Evolutionary conservation across 2,888 invertebrate genomes (phyloP), one percentile per base, ranked within the genome.

Genomic region (Dynastes grantii): DNA sequence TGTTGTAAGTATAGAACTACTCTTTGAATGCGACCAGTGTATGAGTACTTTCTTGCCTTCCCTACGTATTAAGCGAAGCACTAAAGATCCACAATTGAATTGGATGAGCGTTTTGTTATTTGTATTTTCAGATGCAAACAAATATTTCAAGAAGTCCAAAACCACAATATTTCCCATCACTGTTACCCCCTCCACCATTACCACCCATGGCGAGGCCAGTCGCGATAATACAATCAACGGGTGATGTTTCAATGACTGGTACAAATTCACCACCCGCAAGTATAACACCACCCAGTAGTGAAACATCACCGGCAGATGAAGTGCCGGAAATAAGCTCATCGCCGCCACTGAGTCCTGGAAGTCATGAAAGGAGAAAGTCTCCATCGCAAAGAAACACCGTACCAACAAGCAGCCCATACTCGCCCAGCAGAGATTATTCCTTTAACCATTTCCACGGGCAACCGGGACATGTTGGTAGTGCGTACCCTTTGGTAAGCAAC

Each of bases 161-260:
- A 88, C 93, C 94, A 67, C 95, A 96, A 86, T 97, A 96, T 90
- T 96, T 97, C 90, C 94, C 94, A 84, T 96, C 96, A 87, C 98
- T 98, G 96, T 91, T 98, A 87, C 98, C 98, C 5, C 98, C 98
- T 37, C 97, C 97, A 6, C 98, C 98, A 2, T 92, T 98, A 49
- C 97, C 98, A 6, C 98, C 98, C 22, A 97, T 98, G 96, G 98
- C 98, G 2, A 91, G 98, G 82, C 98, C 98, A 0, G 98, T 98
- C 40, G 97, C 98, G 81, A 97, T 98, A 86, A 97, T 98, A 85
- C 92, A 97, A 84, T 97, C 97, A 77, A 97, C 97, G 85, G 90
- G 91, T 70, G 92, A 92, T 83, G 88, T 92, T 71, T 90, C 90
- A 71, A 90, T 93, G 81, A 90, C 92, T 80, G 91, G 91, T 83